phyloP scores from a whole-genome alignment of 2,113 vertebrate species.

The Phalacrocorax aristotelis region DNA sequence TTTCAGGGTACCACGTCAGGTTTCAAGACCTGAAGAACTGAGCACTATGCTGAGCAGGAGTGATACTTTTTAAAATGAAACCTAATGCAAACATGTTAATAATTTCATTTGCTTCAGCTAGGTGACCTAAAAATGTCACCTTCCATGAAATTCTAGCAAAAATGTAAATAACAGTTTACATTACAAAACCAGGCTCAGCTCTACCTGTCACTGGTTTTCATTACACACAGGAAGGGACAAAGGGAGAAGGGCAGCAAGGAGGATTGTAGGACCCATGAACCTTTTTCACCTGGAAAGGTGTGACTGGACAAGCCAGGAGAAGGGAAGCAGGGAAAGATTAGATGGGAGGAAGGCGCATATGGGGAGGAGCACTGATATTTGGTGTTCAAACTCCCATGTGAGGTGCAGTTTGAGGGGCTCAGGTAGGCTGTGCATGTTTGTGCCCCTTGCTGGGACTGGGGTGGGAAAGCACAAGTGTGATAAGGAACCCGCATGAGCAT shows the following conservation, averaged over 20 bases:
- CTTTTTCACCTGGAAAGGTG: neutral
- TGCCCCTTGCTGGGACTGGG: neutral
- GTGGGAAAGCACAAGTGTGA: neutral
- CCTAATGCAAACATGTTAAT: neutral
- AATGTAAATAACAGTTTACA: constrained; percentile 38
- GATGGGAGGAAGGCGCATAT: neutral
- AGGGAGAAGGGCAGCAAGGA: neutral
- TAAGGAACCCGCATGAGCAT: neutral
- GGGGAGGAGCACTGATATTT: neutral
- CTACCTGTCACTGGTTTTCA: neutral
- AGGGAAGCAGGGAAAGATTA: neutral
- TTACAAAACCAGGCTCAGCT: neutral
- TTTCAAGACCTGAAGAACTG: neutral
- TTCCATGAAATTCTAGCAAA: neutral
- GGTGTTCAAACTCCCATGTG: neutral
- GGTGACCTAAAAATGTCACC: constrained; percentile 48
- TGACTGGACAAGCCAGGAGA: neutral
- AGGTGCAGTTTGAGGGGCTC: neutral
- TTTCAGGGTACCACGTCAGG: neutral
- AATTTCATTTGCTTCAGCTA: neutral
- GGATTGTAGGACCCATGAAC: neutral
- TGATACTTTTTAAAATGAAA: neutral
- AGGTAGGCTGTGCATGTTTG: neutral
- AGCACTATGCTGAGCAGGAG: neutral
- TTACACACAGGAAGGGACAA: neutral